Conservation (phyloP, 2,888 invertebrate species). For the Drosophila tanythrix region DNA sequence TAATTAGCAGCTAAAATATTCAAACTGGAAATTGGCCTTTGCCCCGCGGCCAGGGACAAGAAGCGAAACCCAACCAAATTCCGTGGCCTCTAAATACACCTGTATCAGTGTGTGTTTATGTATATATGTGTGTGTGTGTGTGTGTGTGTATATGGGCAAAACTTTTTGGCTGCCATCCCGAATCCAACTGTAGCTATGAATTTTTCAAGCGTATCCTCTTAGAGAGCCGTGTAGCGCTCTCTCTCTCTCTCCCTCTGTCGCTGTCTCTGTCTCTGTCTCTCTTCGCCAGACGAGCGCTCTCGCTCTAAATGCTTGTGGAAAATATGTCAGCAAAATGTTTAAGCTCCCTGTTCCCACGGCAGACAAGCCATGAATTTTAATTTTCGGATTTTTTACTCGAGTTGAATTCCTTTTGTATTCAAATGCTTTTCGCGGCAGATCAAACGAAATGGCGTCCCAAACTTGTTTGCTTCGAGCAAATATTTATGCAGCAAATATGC, state of each 20-base stretch:
- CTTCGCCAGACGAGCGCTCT: neutral
- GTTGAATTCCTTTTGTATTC: conserved; percentile 39
- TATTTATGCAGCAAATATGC: conserved; percentile 44
- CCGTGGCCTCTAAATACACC: conserved; percentile 20
- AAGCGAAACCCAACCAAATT: neutral
- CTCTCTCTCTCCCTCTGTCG: neutral
- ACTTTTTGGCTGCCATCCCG: conserved; percentile 41
- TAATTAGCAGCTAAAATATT: conserved; percentile 79
- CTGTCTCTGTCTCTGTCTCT: neutral
- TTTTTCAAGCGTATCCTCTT: conserved; percentile 59
- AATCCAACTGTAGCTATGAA: conserved; percentile 63
- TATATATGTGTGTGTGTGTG: neutral
- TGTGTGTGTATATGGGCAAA: conserved; percentile 40
- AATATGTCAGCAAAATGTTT: conserved; percentile 60
- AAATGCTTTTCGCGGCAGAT: conserved; percentile 53
- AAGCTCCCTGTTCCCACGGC: conserved; percentile 28
- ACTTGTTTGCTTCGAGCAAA: conserved; percentile 50
- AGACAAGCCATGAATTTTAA: conserved; percentile 68
- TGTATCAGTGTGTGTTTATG: conserved; percentile 5
- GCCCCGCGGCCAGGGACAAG: conserved; percentile 41
- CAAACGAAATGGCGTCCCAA: conserved; percentile 57
- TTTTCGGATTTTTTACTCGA: conserved; percentile 52
- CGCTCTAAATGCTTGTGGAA: conserved; percentile 21
- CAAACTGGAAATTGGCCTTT: conserved; percentile 78
- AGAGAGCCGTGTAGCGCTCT: conserved; percentile 17